A percentile compares a stretch with the other conserved stretches of the same genome.
These are phyloP conservation scores for Acrocyrtus sp. DNA, from an alignment of 2,888 invertebrate species.

Conservation along the genomic window DNA sequence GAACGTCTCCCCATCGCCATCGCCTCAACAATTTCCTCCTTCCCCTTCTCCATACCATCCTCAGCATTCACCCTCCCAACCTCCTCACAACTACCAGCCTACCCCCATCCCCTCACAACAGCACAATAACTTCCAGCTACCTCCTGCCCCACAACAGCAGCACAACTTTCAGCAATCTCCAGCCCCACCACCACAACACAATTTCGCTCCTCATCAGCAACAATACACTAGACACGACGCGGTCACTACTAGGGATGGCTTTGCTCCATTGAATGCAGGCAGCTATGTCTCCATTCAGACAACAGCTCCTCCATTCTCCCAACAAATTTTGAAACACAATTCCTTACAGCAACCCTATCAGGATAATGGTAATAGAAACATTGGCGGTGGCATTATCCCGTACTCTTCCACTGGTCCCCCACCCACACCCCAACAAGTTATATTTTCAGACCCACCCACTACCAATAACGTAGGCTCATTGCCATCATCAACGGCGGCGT, in stretches of 20 bases:
- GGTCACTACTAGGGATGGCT: slow-evolving; percentile 48
- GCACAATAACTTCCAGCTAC: no score
- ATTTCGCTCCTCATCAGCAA: neutral
- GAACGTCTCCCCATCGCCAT: neutral
- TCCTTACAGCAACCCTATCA: slow-evolving; percentile 25
- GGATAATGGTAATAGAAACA: slow-evolving; percentile 5
- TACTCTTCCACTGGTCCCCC: slow-evolving; percentile 38
- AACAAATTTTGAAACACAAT: slow-evolving; percentile 49
- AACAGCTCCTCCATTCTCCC: slow-evolving; percentile 55
- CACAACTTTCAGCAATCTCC: slow-evolving; percentile 8
- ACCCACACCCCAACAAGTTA: slow-evolving; percentile 43
- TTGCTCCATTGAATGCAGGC: slow-evolving; percentile 51
- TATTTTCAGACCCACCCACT: slow-evolving; percentile 40
- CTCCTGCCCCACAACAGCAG: slow-evolving; percentile 14
- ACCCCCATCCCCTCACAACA: neutral
- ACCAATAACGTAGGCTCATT: slow-evolving; percentile 18
- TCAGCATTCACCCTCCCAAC: slow-evolving; percentile 24
- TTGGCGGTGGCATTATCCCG: slow-evolving; percentile 2
- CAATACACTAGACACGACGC: slow-evolving; percentile 12
- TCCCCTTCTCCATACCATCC: no score
- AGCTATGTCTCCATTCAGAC: slow-evolving; percentile 56
- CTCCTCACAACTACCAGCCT: slow-evolving; percentile 7
- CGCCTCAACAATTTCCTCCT: slow-evolving; percentile 8
- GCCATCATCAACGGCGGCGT: slow-evolving; percentile 36
- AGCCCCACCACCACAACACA: slow-evolving; percentile 6